These are phyloP conservation scores for Galendromus occidentalis DNA, from an alignment of 1,140 invertebrate species.

Conservation along the genomic window DNA sequence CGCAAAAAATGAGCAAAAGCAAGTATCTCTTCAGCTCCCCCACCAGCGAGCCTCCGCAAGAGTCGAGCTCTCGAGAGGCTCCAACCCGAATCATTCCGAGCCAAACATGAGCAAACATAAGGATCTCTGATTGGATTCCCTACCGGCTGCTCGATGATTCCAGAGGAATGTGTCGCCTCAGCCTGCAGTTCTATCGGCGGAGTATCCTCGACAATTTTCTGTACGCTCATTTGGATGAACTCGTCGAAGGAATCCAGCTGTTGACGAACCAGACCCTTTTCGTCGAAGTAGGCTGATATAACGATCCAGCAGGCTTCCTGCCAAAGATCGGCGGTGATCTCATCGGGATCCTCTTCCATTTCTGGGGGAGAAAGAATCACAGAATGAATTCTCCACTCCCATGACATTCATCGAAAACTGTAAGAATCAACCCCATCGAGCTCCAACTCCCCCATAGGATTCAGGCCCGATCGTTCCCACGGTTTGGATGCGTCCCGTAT, in stretches of 20 bases:
- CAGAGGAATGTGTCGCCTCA: conserved; percentile 81
- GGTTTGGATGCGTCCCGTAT: no score
- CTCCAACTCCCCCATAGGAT: no score
- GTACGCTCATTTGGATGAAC: conserved; percentile 98
- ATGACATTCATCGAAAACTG: no score
- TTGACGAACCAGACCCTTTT: conserved; percentile 91
- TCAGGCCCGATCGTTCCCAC: no score
- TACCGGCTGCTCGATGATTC: conserved; percentile 73
- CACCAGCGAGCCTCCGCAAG: no score
- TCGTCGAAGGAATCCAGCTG: conserved; percentile 98
- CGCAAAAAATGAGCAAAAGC: no score
- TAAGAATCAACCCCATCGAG: no score
- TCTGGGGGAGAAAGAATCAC: not conserved
- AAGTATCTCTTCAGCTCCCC: no score
- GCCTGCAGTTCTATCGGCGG: conserved; percentile 90
- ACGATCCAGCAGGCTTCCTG: conserved; percentile 99
- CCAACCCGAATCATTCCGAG: not conserved
- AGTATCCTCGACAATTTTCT: conserved; percentile 94
- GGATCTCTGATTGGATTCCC: conserved; percentile 20
- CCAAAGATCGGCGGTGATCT: conserved; percentile 86
- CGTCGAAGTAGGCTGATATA: conserved; percentile 96
- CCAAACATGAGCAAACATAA: conserved; percentile 12
- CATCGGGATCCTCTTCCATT: conserved; percentile 46
- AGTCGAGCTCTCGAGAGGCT: no score
- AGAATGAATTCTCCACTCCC: no score